Base-by-base conservation (phyloP, 2,888 invertebrate species). In the Ctena decussata region DNA sequence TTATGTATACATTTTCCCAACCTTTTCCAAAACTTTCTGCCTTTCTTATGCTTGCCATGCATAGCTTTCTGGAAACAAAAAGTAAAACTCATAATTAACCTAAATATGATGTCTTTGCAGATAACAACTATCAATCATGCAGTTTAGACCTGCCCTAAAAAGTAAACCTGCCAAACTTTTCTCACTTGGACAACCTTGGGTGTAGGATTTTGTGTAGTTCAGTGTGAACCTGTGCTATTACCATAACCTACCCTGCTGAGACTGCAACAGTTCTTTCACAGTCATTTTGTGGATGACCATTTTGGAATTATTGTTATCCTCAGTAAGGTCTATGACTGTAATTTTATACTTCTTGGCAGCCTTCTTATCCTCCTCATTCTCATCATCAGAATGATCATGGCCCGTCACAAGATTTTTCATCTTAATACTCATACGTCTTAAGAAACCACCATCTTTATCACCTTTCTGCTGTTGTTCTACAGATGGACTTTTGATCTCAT, bases 301-400 rank as follows among this genome's bases (percentile, higher is more conserved):
- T 77, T 91, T 92, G 73, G 84, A 85, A 27, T 84, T 86, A 72
- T 92, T 89, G 30, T 84, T 86, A 60, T 94, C 93, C 72, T 91
- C 91, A 27, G 91, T 91, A 44, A 94, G 85, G 80, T 94, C 94
- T 77, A 93, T 81, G 35, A 94, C 91, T 39, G 91, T 92, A 24
- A 93, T 85, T 77, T 87, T 91, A 27, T 89, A 86, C 60, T 86
- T 85, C 37, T 73, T 90, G 82, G 74, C 84, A 18, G 46, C 53
- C 57, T 82, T 78, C 27, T 72, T 69, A 0, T 85, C 84, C 0
- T 84, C 83, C 18, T 81, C 84, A 60, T 70, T 69, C 0, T 79
- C 84, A 39, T 89, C 85, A 15, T 91, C 91, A 18, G 92, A 91
- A 35, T 87, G 73, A 21, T 90, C 89, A 71, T 87, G 84, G 32